Evolutionary conservation across 2,888 invertebrate species (phyloP).

Genomic region (Abrostola tripartita): DNA sequence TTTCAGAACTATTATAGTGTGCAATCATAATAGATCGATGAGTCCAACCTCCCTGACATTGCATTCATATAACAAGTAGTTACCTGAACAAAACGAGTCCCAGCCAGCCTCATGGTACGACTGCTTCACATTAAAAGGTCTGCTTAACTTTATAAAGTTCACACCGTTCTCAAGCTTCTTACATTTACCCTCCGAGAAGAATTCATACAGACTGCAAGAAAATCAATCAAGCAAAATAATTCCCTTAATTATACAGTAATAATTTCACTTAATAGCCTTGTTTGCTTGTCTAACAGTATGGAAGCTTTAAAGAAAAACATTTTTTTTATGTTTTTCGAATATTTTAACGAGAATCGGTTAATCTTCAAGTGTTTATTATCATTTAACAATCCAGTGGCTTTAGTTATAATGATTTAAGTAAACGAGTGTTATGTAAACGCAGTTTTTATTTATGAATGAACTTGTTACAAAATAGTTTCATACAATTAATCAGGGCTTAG

Average conservation of each 20-base stretch:
- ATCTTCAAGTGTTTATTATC: constrained; percentile 49
- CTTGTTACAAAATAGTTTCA: constrained; percentile 31
- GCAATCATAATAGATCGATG: too few species aligned
- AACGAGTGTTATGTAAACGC: constrained; percentile 24
- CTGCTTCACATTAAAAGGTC: constrained; percentile 74
- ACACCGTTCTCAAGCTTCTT: constrained; percentile 72
- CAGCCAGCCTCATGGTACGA: constrained; percentile 93
- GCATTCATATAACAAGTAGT: not conserved
- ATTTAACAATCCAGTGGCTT: constrained; percentile 35
- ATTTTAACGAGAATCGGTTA: constrained; percentile 38
- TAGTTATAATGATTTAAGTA: constrained; percentile 49
- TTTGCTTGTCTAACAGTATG: constrained; percentile 32
- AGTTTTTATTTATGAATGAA: constrained; percentile 34
- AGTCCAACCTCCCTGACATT: not conserved
- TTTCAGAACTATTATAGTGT: too few species aligned
- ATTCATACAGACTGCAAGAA: constrained; percentile 87
- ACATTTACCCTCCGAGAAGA: constrained; percentile 86
- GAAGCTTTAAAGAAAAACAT: constrained; percentile 31
- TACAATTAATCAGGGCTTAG: constrained; percentile 26
- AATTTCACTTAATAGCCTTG: constrained; percentile 8
- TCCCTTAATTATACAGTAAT: constrained; percentile 24
- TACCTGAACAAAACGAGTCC: constrained; percentile 92
- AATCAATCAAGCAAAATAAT: constrained; percentile 4
- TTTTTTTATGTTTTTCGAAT: constrained; percentile 40
- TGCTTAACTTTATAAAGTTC: constrained; percentile 70